Evolutionary conservation across 23 tunicate species (phyloP).

Genomic region (Phallusia fumigata): DNA sequence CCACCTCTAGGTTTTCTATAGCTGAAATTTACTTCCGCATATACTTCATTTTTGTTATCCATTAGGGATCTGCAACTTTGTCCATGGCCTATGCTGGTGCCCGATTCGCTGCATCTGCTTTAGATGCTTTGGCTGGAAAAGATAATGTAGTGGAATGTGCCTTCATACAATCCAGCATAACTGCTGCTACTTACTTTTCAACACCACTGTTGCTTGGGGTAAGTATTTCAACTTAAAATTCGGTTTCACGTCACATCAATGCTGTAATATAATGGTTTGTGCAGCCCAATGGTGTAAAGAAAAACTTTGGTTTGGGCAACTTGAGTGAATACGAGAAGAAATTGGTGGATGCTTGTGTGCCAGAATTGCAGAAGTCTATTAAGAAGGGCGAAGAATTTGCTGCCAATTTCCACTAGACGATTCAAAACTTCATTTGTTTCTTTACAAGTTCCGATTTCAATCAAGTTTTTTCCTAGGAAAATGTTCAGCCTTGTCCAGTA

Average conservation of each 20-base stretch:
- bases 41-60: not conserved
- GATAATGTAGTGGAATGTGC: slow-evolving; percentile 90
- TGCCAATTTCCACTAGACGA: slow-evolving; percentile 39
- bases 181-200: slow-evolving; percentile 70
- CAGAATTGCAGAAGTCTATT: slow-evolving; percentile 79
- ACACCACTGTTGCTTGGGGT: slow-evolving; percentile 63
- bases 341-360: slow-evolving; percentile 68
- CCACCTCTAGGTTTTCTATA: no score
- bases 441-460: not conserved
- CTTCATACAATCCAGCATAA: slow-evolving; percentile 55
- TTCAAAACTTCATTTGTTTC: not conserved
- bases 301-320: slow-evolving; percentile 87
- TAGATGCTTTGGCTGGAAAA: slow-evolving; percentile 76
- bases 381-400: slow-evolving; percentile 99
- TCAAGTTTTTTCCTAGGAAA: not conserved
- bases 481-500: not conserved
- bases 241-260: not conserved
- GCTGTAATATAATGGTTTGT: not conserved
- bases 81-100: slow-evolving; percentile 99
- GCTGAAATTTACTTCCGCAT: no score
- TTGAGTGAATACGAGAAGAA: slow-evolving; percentile 64
- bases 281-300: slow-evolving; percentile 66
- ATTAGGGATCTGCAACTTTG: slow-evolving; percentile 78
- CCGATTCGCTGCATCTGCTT: slow-evolving; percentile 73
- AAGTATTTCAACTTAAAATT: not conserved